phyloP scores from a whole-genome alignment of 2,888 invertebrate species.

The Steromphala cineraria region DNA sequence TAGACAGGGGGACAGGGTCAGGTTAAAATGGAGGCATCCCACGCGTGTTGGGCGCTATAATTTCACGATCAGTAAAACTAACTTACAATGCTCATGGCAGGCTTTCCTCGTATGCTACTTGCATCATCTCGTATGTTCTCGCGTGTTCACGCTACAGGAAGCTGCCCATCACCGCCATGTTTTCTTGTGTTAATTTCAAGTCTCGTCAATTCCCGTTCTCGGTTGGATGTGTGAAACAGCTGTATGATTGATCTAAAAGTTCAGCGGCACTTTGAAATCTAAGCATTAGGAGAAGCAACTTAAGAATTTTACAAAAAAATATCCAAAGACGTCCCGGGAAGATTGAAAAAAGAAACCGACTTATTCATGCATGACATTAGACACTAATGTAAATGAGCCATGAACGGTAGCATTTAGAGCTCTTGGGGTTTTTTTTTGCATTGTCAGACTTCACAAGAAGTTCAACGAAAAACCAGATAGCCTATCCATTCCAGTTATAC shows the following conservation, averaged over 20 bases:
- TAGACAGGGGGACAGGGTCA: not conserved
- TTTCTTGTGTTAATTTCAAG: not conserved
- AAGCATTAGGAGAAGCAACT: too few species aligned
- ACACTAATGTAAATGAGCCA: too few species aligned
- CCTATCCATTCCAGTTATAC: too few species aligned
- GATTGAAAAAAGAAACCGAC: too few species aligned
- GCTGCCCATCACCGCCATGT: not conserved
- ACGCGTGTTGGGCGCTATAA: not conserved
- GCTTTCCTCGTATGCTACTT: not conserved
- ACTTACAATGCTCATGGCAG: not conserved
- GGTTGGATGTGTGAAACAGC: not conserved
- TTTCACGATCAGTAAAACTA: not conserved
- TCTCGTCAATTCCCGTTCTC: not conserved
- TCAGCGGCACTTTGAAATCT: too few species aligned
- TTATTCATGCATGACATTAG: too few species aligned
- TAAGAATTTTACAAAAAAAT: too few species aligned
- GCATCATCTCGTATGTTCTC: slow-evolving; percentile 4
- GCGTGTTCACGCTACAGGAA: slow-evolving; percentile 11
- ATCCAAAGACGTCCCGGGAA: too few species aligned
- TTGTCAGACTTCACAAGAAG: too few species aligned
- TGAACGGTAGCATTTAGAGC: too few species aligned
- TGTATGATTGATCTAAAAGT: not conserved
- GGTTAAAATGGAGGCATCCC: not conserved
- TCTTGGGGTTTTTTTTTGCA: too few species aligned
- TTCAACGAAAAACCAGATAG: too few species aligned